These are phyloP conservation scores for Sebastes ruberrimus DNA, from an alignment of 2,797 vertebrate genomes.

Conservation along the genomic window DNA sequence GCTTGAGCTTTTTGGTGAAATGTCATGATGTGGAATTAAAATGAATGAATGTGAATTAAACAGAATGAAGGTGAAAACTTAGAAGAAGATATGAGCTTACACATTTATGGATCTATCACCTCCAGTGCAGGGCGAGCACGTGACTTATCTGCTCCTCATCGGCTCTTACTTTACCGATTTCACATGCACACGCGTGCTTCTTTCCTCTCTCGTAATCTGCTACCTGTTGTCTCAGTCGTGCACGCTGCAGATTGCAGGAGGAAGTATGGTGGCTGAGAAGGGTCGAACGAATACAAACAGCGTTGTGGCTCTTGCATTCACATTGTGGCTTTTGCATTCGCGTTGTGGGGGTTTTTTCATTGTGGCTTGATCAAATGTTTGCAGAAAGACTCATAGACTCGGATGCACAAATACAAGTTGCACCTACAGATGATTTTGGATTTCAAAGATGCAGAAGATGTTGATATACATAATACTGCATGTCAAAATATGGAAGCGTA, in stretches of 20 bases:
- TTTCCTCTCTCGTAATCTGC: background rate
- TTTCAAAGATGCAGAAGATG: background rate
- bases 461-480: background rate
- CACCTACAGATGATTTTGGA: background rate
- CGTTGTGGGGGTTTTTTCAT: too few relatives aligned
- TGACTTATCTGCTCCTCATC: background rate
- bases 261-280: background rate
- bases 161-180: background rate
- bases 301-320: too few relatives aligned
- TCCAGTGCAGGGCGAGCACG: background rate
- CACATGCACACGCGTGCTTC: background rate
- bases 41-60: background rate
- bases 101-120: background rate
- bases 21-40: background rate
- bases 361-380: background rate
- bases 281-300: too few relatives aligned
- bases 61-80: background rate
- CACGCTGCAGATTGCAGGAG: background rate
- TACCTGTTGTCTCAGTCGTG: background rate
- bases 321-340: too few relatives aligned
- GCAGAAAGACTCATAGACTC: background rate
- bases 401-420: background rate
- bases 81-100: background rate
- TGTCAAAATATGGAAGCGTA: background rate
- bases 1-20: background rate